phyloP scores from a whole-genome alignment of 2,888 invertebrate species.

The Catonia carolina region DNA sequence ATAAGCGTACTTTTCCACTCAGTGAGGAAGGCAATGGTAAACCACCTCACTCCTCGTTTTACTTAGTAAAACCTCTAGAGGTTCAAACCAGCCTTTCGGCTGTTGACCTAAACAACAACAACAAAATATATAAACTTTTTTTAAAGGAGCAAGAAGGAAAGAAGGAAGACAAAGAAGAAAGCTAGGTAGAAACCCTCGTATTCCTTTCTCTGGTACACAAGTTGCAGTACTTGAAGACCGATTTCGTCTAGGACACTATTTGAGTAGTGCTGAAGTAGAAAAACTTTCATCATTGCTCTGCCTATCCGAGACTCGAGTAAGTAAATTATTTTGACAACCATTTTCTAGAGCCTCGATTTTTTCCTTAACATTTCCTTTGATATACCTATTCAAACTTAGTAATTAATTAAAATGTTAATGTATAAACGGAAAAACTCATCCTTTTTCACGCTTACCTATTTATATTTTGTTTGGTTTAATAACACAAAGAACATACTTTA shows the following conservation, averaged over 20 bases:
- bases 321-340: slow-evolving; percentile 32
- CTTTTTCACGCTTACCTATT: too few species aligned
- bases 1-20: too few species aligned
- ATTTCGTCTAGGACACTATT: slow-evolving; percentile 58
- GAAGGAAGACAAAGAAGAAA: slow-evolving; percentile 47
- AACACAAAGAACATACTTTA: not conserved
- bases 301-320: slow-evolving; percentile 62
- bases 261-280: slow-evolving; percentile 60
- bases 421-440: not conserved
- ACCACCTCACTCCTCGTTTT: too few species aligned
- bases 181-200: slow-evolving; percentile 59
- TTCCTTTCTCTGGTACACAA: slow-evolving; percentile 66
- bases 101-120: too few species aligned
- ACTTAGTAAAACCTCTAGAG: too few species aligned
- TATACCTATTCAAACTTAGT: too few species aligned
- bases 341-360: not conserved
- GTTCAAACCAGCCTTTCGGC: too few species aligned
- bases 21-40: too few species aligned
- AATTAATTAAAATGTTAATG: not conserved
- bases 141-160: slow-evolving; percentile 40
- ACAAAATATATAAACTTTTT: too few species aligned
- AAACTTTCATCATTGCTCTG: slow-evolving; percentile 56
- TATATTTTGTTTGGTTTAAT: not conserved
- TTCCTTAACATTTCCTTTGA: not conserved
- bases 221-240: slow-evolving; percentile 60